Percentiles rank a stretch among this genome's conserved stretches.
phyloP scores from a whole-genome alignment of 64 coral and sea anemone genomes.

The Montipora efflorescens region DNA sequence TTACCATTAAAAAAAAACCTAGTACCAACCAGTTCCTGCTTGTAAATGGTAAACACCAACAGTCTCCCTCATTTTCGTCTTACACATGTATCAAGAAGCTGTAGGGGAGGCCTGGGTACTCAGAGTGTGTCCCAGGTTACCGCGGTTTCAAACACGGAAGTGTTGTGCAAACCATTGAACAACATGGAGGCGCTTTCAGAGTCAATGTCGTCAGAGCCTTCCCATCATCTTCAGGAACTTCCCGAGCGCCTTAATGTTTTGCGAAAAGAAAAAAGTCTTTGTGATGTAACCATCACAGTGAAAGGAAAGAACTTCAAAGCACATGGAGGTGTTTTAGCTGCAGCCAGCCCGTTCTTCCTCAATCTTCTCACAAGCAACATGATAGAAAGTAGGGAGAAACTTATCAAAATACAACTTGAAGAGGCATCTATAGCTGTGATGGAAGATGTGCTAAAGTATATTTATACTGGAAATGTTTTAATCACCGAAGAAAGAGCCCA shows the following conservation, averaged over 20 bases:
- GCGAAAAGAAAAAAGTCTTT: conserved; percentile 64
- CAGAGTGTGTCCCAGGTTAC: too few relatives aligned
- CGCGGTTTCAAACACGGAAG: too few relatives aligned
- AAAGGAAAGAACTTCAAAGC: conserved; percentile 40
- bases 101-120: too few relatives aligned
- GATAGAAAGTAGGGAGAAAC: conserved; percentile 74
- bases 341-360: conserved; percentile 69
- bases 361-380: conserved; percentile 75
- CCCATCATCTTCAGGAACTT: not conserved
- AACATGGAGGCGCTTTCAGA: not conserved
- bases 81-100: too few relatives aligned
- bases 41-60: too few relatives aligned
- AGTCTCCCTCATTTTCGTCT: too few relatives aligned
- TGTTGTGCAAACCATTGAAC: too few relatives aligned
- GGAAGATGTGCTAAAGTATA: conserved; percentile 66
- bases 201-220: not conserved
- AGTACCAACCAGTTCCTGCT: too few relatives aligned
- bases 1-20: too few relatives aligned
- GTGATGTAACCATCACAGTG: conserved; percentile 75
- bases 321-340: conserved; percentile 71
- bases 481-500: conserved; percentile 60
- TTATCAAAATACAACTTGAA: conserved; percentile 57
- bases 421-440: conserved; percentile 51
- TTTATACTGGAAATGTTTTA: conserved; percentile 72
- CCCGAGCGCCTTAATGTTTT: not conserved